Conservation (phyloP, 2,113 vertebrate genomes). For the Xiphias gladius region DNA sequence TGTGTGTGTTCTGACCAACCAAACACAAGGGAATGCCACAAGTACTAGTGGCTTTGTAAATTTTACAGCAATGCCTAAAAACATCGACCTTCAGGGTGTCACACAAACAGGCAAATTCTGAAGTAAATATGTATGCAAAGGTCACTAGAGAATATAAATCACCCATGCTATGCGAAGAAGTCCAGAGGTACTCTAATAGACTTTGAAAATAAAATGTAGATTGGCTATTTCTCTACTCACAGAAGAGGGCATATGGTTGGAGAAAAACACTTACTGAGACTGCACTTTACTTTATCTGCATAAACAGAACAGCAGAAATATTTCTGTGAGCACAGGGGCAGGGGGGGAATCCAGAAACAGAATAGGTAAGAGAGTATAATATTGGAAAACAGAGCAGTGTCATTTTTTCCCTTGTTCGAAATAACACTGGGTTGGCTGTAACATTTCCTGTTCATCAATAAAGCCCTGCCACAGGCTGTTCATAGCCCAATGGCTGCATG, state of each 20-base stretch:
- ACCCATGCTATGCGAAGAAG: neutral
- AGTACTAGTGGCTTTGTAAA: conserved; percentile 3
- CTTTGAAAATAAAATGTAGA: conserved; percentile 8
- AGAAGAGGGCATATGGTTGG: neutral
- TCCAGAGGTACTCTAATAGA: conserved; percentile 29
- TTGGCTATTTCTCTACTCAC: conserved; percentile 11
- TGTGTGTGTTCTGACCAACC: conserved; percentile 7
- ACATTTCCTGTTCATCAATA: conserved; percentile 76
- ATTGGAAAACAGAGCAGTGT: conserved; percentile 41
- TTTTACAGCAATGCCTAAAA: conserved; percentile 25
- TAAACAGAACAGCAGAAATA: conserved; percentile 6
- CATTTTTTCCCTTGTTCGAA: conserved; percentile 38
- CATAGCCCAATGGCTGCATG: conserved; percentile 64
- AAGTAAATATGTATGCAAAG: conserved; percentile 7
- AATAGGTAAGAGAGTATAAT: conserved; percentile 28
- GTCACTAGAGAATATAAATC: conserved; percentile 38
- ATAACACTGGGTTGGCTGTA: conserved; percentile 48
- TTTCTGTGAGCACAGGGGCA: conserved; percentile 8
- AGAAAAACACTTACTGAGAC: neutral
- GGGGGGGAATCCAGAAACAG: conserved; percentile 30
- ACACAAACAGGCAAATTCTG: neutral
- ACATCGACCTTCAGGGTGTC: conserved; percentile 10
- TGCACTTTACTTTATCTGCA: conserved; percentile 19
- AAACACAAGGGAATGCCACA: conserved; percentile 28
- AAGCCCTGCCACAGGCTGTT: conserved; percentile 52